Conservation (phyloP, 2,797 vertebrate species). For the Sitta carolinensis region DNA sequence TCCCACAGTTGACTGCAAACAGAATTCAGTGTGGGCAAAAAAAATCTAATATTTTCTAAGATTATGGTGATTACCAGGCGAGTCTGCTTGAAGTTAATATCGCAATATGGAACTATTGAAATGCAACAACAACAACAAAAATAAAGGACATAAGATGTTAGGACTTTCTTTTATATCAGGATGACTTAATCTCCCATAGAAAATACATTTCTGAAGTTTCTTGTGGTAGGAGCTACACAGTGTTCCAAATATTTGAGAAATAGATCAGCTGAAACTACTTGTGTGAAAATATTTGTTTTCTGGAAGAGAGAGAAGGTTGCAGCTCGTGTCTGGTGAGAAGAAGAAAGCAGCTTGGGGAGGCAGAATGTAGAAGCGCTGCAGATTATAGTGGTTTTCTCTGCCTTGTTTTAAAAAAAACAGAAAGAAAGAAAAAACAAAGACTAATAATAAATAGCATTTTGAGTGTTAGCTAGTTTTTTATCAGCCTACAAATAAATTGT, state of each 20-base stretch:
- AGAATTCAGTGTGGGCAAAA: background rate
- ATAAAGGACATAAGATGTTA: background rate
- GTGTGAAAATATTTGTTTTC: background rate
- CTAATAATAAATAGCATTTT: background rate
- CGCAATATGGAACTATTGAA: background rate
- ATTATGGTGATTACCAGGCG: background rate
- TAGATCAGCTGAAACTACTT: background rate
- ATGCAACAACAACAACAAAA: background rate
- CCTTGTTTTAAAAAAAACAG: background rate
- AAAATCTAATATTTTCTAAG: background rate
- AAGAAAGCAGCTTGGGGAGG: background rate
- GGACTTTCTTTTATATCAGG: background rate
- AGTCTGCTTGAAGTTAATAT: background rate
- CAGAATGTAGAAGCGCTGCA: background rate
- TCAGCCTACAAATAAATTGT: conserved; percentile 22
- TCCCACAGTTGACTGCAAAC: background rate
- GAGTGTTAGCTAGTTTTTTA: background rate
- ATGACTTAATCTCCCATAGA: background rate
- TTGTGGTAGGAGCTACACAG: background rate
- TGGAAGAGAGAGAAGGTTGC: background rate
- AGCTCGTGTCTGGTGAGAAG: background rate
- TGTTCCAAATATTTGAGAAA: background rate
- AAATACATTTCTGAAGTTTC: background rate
- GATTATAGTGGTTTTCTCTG: background rate
- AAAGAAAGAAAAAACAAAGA: background rate